Evolutionary conservation across 2,797 vertebrate species (phyloP).

Genomic region (Sparus aurata): DNA sequence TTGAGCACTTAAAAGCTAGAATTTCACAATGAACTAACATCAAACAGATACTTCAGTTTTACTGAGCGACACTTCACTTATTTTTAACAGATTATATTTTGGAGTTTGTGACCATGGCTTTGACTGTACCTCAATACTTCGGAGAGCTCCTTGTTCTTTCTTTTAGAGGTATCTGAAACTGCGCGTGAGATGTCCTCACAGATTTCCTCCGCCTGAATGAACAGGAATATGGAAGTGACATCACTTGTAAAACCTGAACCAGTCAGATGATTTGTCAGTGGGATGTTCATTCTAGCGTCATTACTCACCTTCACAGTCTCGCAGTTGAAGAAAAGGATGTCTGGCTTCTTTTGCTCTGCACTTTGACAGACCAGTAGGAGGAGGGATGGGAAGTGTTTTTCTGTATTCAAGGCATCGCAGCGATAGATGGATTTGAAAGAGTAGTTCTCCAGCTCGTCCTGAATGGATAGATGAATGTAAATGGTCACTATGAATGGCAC

Average conservation of each 20-base stretch:
- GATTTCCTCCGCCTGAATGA: conserved; percentile 86
- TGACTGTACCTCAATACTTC: conserved; percentile 82
- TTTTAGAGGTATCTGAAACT: conserved; percentile 75
- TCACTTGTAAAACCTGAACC: conserved; percentile 60
- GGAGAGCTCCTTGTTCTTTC: conserved; percentile 59
- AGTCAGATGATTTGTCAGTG: background rate
- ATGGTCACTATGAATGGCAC: background rate
- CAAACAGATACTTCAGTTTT: background rate
- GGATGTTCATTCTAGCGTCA: background rate
- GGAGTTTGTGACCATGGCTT: background rate
- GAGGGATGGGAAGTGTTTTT: conserved; percentile 81
- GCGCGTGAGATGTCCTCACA: conserved; percentile 83
- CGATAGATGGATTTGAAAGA: conserved; percentile 82
- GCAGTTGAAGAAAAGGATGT: conserved; percentile 90
- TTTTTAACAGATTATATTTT: background rate
- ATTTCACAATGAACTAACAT: background rate
- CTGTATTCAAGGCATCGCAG: conserved; percentile 83
- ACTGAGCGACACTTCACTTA: background rate
- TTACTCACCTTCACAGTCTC: conserved; percentile 73
- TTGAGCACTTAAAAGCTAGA: background rate
- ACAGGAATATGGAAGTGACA: conserved; percentile 27
- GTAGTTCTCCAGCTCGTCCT: conserved; percentile 90
- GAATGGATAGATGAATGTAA: background rate
- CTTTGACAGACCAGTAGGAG: conserved; percentile 89
- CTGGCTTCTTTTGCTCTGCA: conserved; percentile 81